These are phyloP conservation scores for Machimus atricapillus DNA, from an alignment of 2,888 invertebrate genomes.

Conservation along the genomic window DNA sequence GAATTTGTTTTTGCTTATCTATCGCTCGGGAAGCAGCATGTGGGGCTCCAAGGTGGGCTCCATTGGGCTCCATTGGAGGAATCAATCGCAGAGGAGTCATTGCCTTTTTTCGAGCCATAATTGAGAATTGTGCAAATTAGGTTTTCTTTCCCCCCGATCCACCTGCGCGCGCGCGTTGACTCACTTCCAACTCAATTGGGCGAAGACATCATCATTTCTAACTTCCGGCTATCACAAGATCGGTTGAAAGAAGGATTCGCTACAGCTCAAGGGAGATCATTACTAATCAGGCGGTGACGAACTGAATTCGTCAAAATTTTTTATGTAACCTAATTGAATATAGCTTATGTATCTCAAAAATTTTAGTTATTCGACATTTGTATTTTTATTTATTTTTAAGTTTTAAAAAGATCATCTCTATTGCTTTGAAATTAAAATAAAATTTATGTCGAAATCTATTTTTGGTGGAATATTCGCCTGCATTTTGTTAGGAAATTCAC, in stretches of 20 bases:
- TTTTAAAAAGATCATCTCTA: too few species aligned
- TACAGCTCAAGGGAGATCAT: not conserved
- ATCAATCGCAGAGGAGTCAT: not conserved
- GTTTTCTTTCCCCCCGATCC: not conserved
- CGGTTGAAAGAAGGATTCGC: not conserved
- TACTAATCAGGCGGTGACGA: not conserved
- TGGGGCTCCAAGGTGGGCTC: not conserved
- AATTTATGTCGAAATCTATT: too few species aligned
- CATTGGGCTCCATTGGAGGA: not conserved
- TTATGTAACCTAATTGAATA: not conserved
- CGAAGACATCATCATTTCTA: not conserved
- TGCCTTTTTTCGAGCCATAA: not conserved
- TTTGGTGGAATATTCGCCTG: too few species aligned
- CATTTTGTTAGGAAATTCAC: too few species aligned
- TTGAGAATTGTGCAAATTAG: not conserved
- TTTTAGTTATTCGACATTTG: too few species aligned
- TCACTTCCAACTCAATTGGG: not conserved
- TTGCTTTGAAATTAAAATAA: too few species aligned
- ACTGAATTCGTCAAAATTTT: not conserved
- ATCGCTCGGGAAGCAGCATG: not conserved
- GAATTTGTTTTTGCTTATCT: constrained; percentile 25
- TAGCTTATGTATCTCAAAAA: too few species aligned
- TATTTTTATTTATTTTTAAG: too few species aligned
- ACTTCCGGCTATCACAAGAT: not conserved
- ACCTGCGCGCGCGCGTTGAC: not conserved